phyloP scores from a whole-genome alignment of 2,888 invertebrate species.

The Drosophila diplacantha region DNA sequence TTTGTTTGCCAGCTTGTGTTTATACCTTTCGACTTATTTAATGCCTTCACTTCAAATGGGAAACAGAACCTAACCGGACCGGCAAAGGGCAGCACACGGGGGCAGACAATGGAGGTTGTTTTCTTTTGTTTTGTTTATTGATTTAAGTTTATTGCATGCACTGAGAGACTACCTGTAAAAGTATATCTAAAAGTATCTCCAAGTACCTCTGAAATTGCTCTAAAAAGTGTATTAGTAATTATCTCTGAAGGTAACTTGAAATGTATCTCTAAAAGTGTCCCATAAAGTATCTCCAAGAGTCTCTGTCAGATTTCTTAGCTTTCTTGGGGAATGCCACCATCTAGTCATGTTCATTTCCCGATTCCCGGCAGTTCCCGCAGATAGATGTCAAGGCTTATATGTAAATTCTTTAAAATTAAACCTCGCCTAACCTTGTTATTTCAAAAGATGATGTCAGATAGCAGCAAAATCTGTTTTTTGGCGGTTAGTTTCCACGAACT shows the following conservation, averaged over 20 bases:
- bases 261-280: no score
- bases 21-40: slow-evolving; percentile 73
- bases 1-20: slow-evolving; percentile 68
- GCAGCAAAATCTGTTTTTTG: slow-evolving; percentile 26
- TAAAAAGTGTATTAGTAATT: no score
- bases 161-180: slow-evolving; percentile 2
- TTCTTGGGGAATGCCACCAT: neutral
- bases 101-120: slow-evolving; percentile 56
- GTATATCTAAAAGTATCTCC: no score
- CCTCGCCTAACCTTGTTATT: slow-evolving; percentile 9
- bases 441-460: slow-evolving; percentile 23
- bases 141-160: slow-evolving; percentile 67
- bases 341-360: neutral
- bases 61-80: slow-evolving; percentile 54
- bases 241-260: no score
- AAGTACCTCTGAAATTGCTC: no score
- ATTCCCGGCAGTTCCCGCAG: neutral
- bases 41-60: slow-evolving; percentile 70
- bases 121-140: slow-evolving; percentile 61
- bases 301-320: no score
- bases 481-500: slow-evolving; percentile 13
- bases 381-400: slow-evolving; percentile 16
- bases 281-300: no score
- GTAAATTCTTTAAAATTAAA: slow-evolving; percentile 13
- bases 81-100: slow-evolving; percentile 32